Evolutionary conservation across 2,113 vertebrate species (phyloP).

Genomic region (Athene noctua): DNA sequence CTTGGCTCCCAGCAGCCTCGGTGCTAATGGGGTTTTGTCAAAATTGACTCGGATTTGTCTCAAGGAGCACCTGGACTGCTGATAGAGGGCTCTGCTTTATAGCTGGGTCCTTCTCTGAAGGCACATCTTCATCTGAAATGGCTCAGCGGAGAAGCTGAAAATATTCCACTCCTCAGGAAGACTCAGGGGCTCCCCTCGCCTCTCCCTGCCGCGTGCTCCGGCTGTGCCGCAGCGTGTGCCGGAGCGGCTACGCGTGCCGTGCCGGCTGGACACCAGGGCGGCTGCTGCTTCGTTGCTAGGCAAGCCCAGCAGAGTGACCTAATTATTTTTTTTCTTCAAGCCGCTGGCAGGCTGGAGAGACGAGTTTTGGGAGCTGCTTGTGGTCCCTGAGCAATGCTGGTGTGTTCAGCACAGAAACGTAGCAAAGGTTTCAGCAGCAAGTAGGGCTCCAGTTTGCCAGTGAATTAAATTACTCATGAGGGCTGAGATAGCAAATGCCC

Average conservation of each 20-base stretch:
- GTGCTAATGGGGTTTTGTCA: background rate
- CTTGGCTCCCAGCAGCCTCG: rapidly evolving
- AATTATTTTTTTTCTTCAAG: background rate
- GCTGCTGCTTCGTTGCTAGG: background rate
- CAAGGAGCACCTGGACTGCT: background rate
- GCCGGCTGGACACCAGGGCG: background rate
- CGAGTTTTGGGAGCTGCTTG: background rate
- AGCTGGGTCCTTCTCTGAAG: background rate
- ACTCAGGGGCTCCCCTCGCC: rapidly evolving
- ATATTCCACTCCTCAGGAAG: background rate
- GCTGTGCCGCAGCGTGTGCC: rapidly evolving
- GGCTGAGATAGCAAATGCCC: background rate
- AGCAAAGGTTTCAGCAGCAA: background rate
- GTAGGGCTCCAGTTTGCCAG: background rate
- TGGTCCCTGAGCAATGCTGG: background rate
- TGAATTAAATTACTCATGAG: background rate
- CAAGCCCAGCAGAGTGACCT: background rate
- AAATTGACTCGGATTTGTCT: background rate
- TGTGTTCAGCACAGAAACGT: rapidly evolving
- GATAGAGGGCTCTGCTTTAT: background rate
- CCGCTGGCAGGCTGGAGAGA: background rate
- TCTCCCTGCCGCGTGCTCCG: rapidly evolving
- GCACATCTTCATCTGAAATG: background rate
- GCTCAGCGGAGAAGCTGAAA: background rate
- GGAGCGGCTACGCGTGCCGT: rapidly evolving